Evolutionary conservation across 2,888 invertebrate species (phyloP), one percentile per base, ranked within the genome.

Genomic region (Neelides folsomi): DNA sequence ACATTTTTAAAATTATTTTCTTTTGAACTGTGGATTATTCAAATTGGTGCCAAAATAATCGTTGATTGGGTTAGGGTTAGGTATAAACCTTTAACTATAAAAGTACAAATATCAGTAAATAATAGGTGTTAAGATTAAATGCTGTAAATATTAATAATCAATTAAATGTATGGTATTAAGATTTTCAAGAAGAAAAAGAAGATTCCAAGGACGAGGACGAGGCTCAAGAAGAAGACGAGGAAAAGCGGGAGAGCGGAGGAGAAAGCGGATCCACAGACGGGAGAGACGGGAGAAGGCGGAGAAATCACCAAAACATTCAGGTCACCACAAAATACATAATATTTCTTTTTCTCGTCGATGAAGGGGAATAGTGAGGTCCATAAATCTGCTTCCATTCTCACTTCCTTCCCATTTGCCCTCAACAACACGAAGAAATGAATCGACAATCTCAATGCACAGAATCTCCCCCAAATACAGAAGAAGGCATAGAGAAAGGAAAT

Each of bases 301-400:
- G 59, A 49, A 61, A 60, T 52, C 56, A 63, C 51, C 60, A 62
- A 53, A 59, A 60, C 42, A 59, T 62, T 48, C 61, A 63, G 60
- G 64, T 62, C 43, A 52, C 45, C 15, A 36, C 15, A 15, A 41
- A n/a, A n/a, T n/a, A n/a, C n/a, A n/a, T n/a, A n/a, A 15, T 34
- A 13, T 16, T 20, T 34, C 34, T 16, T 44, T 37, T 34, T 12
- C 16, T 39, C 42, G 46, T 38, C 40, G 50, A 20, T 47, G 27
- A 41, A 52, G 37, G 38, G 74, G 62, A 66, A 67, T 46, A 68
- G 71, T 52, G 75, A 75, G 19, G 70, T 73, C 52, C 69, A 71
- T 15, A 71, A 75, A 67, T 70, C 74, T 65, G 69, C 72, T 66
- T 68, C 70, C 64, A 69, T 71, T 62, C 71, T 71, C 13, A 58